Evolutionary conservation across 2,797 vertebrate genomes (phyloP).

Genomic region (Tarsius wallacei): DNA sequence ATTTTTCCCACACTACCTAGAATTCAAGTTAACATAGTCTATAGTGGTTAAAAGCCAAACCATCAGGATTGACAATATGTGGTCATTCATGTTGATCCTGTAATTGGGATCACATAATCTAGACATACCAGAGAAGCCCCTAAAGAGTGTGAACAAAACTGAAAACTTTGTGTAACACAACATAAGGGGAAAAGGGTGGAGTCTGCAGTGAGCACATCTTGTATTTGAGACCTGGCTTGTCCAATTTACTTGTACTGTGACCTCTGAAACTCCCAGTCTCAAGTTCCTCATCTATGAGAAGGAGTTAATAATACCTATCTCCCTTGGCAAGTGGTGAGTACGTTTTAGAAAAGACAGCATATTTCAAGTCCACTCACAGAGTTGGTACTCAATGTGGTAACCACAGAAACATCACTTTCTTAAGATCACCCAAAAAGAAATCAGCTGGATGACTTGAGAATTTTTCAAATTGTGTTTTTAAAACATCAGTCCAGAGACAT

Average conservation of each 20-base stretch:
- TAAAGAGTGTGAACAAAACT: background rate
- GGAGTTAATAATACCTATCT: background rate
- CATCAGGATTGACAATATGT: conserved; percentile 35
- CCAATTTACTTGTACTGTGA: background rate
- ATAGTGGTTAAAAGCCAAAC: conserved; percentile 30
- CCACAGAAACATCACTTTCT: background rate
- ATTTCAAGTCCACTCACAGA: background rate
- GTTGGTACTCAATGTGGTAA: background rate
- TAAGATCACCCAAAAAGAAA: background rate
- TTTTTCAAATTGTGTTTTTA: conserved; percentile 51
- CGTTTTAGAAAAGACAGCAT: background rate
- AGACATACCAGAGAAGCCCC: background rate
- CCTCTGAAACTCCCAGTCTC: background rate
- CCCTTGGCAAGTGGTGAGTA: background rate
- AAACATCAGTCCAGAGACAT: background rate
- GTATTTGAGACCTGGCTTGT: background rate
- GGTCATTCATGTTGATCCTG: conserved; percentile 33
- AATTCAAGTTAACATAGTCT: conserved; percentile 74
- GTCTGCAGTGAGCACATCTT: background rate
- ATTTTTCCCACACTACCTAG: conserved; percentile 49
- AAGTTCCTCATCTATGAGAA: background rate
- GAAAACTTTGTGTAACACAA: background rate
- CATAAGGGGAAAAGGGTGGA: background rate
- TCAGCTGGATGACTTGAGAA: background rate
- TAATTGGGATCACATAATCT: conserved; percentile 25